Evolutionary conservation across 35 echinoderm and acorn worm species (phyloP), one percentile per base, ranked within the genome.

Genomic region (Ptychodera flava): DNA sequence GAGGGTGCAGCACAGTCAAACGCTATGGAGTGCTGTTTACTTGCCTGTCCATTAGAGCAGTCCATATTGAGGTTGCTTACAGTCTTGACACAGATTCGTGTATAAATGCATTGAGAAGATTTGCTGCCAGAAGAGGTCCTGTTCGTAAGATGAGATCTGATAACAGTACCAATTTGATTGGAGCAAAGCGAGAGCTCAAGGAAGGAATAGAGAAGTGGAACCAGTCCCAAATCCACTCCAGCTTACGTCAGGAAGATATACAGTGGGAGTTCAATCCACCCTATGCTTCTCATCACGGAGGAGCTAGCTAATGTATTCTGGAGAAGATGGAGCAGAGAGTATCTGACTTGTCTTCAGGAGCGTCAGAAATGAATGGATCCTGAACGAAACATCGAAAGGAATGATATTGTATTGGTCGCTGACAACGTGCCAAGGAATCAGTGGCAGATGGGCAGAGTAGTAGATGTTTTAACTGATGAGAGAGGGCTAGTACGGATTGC

Each of bases 81-180:
- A 32, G 16, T 1, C 6, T 81, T 0, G 86, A 91, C 15, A 91
- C 36, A 38, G 78, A 85, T 79, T 84, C 89, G 16, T 91, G 83
- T 78, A 85, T 89, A 30, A 36, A 85, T 64, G 88, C 88, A 15
- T 1, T 89, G 32, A 82, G 80, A 34, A 35, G 80, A 16, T 85
- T 85, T 31, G 2, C 52, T 64, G 81, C 88, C 0, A 89, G 35
- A 1, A 91, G 90, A 88, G 78, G 85, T 37, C 85, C 79, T 36
- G 80, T 91, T 32, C 53, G 76, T 16, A 83, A 88, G 79, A 76
- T 89, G 14, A 75, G 78, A 29, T 93, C 91, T 14, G 91, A 93
- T 78, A 93, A 89, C 86, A 88, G 91, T 28, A 86, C 83, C 29
- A 89, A 93, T 36, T 83, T 93, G 6, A 84, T 93, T 10, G 91